phyloP scores from a whole-genome alignment of 2,797 vertebrate species.

The Danio tinwini region DNA sequence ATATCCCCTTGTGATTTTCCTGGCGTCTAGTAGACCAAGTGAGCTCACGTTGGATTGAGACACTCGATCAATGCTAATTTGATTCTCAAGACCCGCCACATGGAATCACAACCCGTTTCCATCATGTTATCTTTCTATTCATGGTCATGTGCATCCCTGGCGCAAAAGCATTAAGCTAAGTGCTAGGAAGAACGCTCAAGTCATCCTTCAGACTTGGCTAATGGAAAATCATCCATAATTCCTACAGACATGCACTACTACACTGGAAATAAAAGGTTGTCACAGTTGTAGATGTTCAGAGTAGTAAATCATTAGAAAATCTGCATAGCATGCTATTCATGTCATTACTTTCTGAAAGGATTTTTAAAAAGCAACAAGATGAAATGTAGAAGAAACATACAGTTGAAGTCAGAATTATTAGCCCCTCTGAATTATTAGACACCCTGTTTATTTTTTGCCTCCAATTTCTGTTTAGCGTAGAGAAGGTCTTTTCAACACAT shows the following conservation, averaged over 20 bases:
- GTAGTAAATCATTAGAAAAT: neutral
- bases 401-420: too few species aligned
- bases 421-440: too few species aligned
- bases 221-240: neutral
- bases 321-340: neutral
- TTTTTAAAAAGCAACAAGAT: neutral
- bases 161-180: neutral
- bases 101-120: slow-evolving; percentile 2
- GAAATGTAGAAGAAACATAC: too few species aligned
- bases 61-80: slow-evolving; percentile 15
- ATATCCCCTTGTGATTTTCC: neutral
- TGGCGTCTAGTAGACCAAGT: neutral
- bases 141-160: neutral
- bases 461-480: too few species aligned
- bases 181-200: neutral
- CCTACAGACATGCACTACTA: neutral
- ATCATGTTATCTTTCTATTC: slow-evolving; percentile 5
- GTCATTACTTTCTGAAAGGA: neutral
- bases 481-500: too few species aligned
- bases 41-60: neutral
- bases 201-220: neutral
- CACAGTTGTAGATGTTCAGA: neutral
- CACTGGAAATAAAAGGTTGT: neutral
- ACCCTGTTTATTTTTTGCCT: too few species aligned
- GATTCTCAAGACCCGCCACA: slow-evolving; percentile 21